These are phyloP conservation scores for Myrmecobius fasciatus DNA, from an alignment of 2,113 vertebrate genomes.

Conservation along the genomic window DNA sequence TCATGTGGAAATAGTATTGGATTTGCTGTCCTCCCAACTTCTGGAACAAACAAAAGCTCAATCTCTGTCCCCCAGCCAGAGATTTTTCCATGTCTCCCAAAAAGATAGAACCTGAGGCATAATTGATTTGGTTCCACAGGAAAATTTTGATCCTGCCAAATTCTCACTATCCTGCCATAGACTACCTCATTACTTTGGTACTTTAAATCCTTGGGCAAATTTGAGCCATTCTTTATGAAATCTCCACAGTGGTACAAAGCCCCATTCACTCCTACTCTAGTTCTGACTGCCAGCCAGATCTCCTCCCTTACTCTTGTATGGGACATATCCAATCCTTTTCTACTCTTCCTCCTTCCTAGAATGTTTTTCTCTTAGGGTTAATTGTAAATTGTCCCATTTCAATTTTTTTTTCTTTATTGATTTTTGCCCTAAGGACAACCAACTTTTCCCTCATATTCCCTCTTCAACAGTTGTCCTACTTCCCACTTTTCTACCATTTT, in stretches of 20 bases:
- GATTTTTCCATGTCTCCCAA: neutral
- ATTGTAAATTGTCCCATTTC: neutral
- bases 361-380: neutral
- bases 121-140: neutral
- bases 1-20: too few species aligned
- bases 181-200: neutral
- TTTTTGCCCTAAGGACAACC: conserved; percentile 24
- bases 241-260: neutral
- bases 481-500: conserved; percentile 6
- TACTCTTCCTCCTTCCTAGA: neutral
- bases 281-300: neutral
- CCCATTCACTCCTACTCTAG: neutral
- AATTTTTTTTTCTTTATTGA: conserved; percentile 9
- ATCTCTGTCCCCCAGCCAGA: neutral
- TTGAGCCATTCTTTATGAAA: neutral
- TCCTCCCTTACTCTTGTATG: neutral
- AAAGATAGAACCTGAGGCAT: neutral
- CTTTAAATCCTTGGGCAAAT: neutral
- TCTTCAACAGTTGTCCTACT: neutral
- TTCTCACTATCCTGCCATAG: neutral
- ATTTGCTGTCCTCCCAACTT: neutral
- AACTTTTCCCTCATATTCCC: neutral
- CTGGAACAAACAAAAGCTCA: neutral
- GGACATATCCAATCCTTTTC: neutral
- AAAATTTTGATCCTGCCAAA: neutral